These are phyloP conservation scores for Megaustenia siamemsis DNA, from an alignment of 2,888 invertebrate species.

Conservation along the genomic window DNA sequence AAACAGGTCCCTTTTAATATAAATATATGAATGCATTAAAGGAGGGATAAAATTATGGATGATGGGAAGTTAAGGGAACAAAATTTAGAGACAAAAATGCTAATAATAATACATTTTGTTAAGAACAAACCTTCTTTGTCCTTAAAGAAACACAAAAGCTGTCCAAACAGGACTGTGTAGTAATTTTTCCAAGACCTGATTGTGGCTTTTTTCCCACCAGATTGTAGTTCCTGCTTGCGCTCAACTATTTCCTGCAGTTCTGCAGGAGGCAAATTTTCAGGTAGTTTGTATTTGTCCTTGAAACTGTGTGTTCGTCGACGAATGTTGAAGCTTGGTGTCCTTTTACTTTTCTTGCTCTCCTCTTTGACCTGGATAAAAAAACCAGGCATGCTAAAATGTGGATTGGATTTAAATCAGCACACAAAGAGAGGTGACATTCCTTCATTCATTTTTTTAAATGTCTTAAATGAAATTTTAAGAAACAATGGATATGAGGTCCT, in stretches of 20 bases:
- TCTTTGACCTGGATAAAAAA: conserved; percentile 49
- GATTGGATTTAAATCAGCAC: too few species aligned
- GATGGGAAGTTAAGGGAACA: too few species aligned
- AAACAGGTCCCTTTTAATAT: too few species aligned
- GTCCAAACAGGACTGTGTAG: conserved; percentile 97
- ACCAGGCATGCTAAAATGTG: not conserved
- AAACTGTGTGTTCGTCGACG: conserved; percentile 93
- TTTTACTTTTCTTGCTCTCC: conserved; percentile 82
- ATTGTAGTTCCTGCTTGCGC: conserved; percentile 95
- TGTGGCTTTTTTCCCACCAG: conserved; percentile 95
- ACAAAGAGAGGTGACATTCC: too few species aligned
- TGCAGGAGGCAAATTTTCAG: conserved; percentile 87
- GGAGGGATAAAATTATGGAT: too few species aligned
- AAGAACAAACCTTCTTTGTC: conserved; percentile 85
- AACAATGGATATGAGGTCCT: too few species aligned
- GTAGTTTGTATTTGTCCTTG: conserved; percentile 78
- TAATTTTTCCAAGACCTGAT: conserved; percentile 97
- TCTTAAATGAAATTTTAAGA: too few species aligned
- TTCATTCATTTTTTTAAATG: too few species aligned
- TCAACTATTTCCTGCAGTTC: conserved; percentile 95
- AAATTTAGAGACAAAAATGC: not conserved
- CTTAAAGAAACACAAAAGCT: conserved; percentile 97
- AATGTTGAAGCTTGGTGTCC: conserved; percentile 97
- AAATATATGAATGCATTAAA: not conserved
- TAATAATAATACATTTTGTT: not conserved